Conservation (phyloP, 64 coral and sea anemone species). For the Actinia equina region DNA sequence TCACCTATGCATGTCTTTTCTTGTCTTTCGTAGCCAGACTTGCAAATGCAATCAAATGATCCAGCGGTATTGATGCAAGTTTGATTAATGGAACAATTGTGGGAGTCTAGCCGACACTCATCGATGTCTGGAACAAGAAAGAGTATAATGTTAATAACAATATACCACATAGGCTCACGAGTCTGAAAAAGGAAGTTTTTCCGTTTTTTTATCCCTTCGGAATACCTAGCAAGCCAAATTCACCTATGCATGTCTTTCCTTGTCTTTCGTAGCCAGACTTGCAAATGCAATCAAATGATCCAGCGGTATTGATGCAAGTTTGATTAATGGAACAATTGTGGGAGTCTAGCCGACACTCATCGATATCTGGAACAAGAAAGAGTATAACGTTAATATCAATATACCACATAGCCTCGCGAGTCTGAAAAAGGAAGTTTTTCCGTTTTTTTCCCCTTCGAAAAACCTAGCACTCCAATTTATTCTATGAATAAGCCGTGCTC, state of each 20-base stretch:
- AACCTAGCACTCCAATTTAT: too few relatives aligned
- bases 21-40: background rate
- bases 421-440: too few relatives aligned
- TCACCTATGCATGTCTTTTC: background rate
- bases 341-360: background rate
- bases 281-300: background rate
- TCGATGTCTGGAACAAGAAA: background rate
- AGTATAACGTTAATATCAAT: background rate
- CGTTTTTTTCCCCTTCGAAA: too few relatives aligned
- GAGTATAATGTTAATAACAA: background rate
- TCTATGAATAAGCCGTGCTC: too few relatives aligned
- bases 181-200: too few relatives aligned
- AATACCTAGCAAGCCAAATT: too few relatives aligned
- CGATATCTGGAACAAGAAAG: background rate
- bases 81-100: background rate
- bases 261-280: background rate
- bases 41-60: background rate
- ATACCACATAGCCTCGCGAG: too few relatives aligned
- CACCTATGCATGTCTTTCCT: background rate
- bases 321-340: background rate
- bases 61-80: background rate
- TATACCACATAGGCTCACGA: too few relatives aligned
- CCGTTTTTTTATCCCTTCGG: too few relatives aligned
- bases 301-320: background rate
- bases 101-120: background rate